Percentiles rank a stretch among this genome's conserved stretches.
Conservation (phyloP, 2,888 invertebrate genomes). For the Stenotaenia linearis region DNA sequence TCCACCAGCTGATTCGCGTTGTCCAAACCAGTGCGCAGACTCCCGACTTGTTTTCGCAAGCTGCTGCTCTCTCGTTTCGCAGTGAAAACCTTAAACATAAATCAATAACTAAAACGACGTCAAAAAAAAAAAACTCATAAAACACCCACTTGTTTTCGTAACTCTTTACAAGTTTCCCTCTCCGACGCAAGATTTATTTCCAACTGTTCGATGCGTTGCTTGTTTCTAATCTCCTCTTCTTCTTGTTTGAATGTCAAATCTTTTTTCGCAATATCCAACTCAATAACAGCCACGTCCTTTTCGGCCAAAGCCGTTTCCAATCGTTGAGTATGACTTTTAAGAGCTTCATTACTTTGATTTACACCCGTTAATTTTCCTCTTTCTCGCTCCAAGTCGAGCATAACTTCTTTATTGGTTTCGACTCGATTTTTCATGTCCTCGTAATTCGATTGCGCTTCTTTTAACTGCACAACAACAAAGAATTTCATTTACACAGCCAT, state of each 20-base stretch:
- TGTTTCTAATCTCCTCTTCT: conserved; percentile 38
- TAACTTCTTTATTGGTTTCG: conserved; percentile 42
- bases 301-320: conserved; percentile 46
- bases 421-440: conserved; percentile 39
- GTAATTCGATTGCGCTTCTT: conserved; percentile 27
- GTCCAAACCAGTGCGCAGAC: conserved; percentile 37
- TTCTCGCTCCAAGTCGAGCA: conserved; percentile 47
- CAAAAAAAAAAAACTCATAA: background rate
- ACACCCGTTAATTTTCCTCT: conserved; percentile 46
- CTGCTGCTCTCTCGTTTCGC: conserved; percentile 39
- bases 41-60: conserved; percentile 37
- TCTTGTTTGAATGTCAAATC: conserved; percentile 40
- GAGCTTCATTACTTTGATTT: conserved; percentile 43
- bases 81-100: conserved; percentile 35
- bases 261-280: conserved; percentile 40
- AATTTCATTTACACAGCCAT: background rate
- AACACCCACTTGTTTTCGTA: conserved; percentile 45
- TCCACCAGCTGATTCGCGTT: conserved; percentile 38
- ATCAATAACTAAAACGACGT: background rate
- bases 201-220: conserved; percentile 42
- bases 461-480: background rate
- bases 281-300: conserved; percentile 44
- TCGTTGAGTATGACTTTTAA: conserved; percentile 45
- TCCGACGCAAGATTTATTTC: conserved; percentile 45
- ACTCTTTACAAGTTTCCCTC: conserved; percentile 44